phyloP scores from a whole-genome alignment of 2,797 vertebrate species.

The Acrossocheilus fasciatus region DNA sequence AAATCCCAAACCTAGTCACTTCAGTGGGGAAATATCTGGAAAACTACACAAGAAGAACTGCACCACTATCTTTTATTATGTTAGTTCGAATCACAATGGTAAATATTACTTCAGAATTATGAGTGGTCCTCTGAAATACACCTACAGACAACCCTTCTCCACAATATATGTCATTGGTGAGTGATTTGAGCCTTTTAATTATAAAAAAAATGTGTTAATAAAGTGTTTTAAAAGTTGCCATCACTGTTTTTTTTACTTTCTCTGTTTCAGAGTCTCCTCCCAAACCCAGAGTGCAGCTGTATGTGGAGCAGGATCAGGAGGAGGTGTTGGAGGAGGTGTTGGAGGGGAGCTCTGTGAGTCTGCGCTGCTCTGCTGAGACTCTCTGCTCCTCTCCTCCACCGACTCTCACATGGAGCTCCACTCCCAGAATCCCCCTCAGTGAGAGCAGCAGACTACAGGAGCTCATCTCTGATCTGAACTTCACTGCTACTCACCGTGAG shows the following conservation, averaged over 20 bases:
- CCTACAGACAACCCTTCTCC: background rate
- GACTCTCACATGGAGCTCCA: background rate
- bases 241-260: background rate
- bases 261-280: background rate
- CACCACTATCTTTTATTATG: background rate
- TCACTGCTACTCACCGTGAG: conserved; percentile 20
- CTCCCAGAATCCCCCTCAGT: conserved; percentile 56
- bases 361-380: conserved; percentile 66
- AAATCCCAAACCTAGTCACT: background rate
- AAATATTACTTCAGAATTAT: background rate
- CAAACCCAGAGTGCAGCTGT: conserved; percentile 26
- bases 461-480: conserved; percentile 23
- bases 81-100: background rate
- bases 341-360: conserved; percentile 71
- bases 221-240: background rate
- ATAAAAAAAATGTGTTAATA: background rate
- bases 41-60: background rate
- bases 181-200: background rate
- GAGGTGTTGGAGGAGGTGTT: background rate
- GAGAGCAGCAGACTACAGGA: background rate
- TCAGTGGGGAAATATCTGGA: background rate
- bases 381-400: conserved; percentile 61
- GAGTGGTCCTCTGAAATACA: background rate
- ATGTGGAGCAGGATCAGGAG: background rate
- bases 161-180: conserved; percentile 42